Percentiles rank a stretch among this genome's conserved stretches.
phyloP scores from a whole-genome alignment of 2,113 vertebrate genomes.

The Cavia aperea region DNA sequence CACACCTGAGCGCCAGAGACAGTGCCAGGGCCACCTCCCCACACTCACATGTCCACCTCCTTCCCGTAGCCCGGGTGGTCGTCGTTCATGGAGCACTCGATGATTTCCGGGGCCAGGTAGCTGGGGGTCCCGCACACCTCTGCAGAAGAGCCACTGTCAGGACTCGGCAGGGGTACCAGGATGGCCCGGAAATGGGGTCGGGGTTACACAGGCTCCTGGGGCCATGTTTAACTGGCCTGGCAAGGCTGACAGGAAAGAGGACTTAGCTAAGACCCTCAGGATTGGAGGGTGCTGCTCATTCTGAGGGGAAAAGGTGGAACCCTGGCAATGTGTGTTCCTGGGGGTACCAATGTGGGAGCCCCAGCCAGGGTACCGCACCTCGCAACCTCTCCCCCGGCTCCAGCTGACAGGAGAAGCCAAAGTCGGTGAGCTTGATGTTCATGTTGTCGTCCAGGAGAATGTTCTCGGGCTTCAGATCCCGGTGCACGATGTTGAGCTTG shows the following conservation, averaged over 20 bases:
- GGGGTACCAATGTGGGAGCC: neutral
- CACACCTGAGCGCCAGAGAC: neutral
- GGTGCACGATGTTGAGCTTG: slow-evolving; percentile 88
- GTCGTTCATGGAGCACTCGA: slow-evolving; percentile 93
- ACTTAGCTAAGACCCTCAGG: neutral
- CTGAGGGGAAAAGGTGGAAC: neutral
- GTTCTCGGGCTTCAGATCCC: slow-evolving; percentile 98
- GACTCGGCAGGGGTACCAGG: neutral
- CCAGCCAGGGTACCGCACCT: slow-evolving; percentile 73
- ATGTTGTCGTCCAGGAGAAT: slow-evolving; percentile 93
- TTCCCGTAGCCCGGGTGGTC: slow-evolving; percentile 87
- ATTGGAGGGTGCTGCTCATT: neutral
- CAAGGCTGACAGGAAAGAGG: neutral
- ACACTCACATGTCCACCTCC: slow-evolving; percentile 92
- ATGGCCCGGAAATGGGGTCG: neutral
- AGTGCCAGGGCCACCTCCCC: too few relatives aligned
- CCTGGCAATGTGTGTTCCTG: neutral
- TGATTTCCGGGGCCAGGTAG: slow-evolving; percentile 95
- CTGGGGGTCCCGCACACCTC: slow-evolving; percentile 96
- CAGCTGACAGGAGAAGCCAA: slow-evolving; percentile 92
- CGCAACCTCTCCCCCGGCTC: slow-evolving; percentile 81
- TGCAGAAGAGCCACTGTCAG: slow-evolving; percentile 61
- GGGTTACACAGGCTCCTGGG: neutral
- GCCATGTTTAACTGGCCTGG: neutral
- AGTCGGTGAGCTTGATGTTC: slow-evolving; percentile 98